These are phyloP conservation scores for Ichneumoninae sp. DNA, from an alignment of 2,888 invertebrate genomes.

Conservation along the genomic window DNA sequence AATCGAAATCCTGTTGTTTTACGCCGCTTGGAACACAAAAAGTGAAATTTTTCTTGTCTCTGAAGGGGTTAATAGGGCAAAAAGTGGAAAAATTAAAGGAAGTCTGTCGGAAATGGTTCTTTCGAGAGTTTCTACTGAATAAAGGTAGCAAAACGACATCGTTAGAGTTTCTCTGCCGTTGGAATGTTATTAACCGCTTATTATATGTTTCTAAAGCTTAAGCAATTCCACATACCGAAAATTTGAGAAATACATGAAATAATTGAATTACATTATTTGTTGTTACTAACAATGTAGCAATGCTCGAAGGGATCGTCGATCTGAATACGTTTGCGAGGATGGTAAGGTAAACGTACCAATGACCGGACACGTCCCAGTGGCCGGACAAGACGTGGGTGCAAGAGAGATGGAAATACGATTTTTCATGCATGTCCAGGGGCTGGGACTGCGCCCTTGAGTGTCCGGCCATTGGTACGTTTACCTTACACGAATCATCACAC, in stretches of 20 bases:
- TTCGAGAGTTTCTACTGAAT: conserved; percentile 9
- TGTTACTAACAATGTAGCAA: neutral
- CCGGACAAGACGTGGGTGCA: too few species aligned
- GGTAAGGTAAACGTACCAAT: too few species aligned
- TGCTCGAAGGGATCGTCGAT: neutral
- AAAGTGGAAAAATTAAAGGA: conserved; percentile 29
- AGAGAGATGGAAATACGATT: too few species aligned
- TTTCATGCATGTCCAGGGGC: too few species aligned
- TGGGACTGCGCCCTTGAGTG: too few species aligned
- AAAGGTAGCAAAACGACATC: neutral
- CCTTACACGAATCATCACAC: too few species aligned
- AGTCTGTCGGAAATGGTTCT: conserved; percentile 21
- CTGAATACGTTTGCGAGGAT: too few species aligned
- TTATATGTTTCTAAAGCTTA: conserved; percentile 17
- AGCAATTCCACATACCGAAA: neutral
- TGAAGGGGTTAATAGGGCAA: neutral
- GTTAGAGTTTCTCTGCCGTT: conserved; percentile 6
- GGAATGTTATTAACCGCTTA: conserved; percentile 13
- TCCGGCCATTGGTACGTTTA: too few species aligned
- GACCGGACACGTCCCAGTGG: too few species aligned
- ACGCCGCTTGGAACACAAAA: too few species aligned
- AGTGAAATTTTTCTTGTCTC: too few species aligned
- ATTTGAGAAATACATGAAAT: conserved; percentile 14
- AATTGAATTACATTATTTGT: neutral
- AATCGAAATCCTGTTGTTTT: too few species aligned